A percentile compares a stretch with the other conserved stretches of the same genome.
Conservation (phyloP, 2,797 vertebrate genomes). For the Sebastes aleutianus region DNA sequence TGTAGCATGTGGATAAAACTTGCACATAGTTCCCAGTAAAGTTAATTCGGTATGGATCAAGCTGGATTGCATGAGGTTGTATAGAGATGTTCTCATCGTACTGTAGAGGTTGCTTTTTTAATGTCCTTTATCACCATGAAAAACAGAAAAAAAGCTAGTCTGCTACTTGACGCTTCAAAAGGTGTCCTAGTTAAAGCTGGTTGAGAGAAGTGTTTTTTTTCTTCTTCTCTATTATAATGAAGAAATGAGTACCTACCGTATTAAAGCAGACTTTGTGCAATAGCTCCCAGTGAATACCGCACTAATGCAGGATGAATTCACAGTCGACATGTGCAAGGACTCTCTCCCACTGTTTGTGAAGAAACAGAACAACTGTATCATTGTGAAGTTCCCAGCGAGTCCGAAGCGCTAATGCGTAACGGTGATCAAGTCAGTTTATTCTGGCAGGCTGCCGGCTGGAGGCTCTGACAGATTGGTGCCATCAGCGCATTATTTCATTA, state of each 20-base stretch:
- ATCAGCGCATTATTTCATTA: conserved; percentile 69
- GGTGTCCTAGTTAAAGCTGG: background rate
- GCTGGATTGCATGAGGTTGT: background rate
- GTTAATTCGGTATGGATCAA: background rate
- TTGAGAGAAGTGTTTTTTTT: background rate
- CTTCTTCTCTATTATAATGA: background rate
- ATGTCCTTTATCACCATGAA: background rate
- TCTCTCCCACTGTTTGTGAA: conserved; percentile 26
- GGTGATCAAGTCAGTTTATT: conserved; percentile 44
- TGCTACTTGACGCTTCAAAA: background rate
- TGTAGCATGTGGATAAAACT: background rate
- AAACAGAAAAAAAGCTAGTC: background rate
- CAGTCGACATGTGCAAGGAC: conserved; percentile 11
- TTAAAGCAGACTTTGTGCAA: conserved; percentile 10
- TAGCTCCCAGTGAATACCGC: background rate
- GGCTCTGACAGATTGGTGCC: conserved; percentile 59
- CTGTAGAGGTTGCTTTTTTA: background rate
- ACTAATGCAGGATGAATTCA: background rate
- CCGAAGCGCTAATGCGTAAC: conserved; percentile 33
- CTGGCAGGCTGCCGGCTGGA: conserved; percentile 47
- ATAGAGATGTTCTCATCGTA: background rate
- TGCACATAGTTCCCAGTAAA: background rate
- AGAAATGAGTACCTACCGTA: background rate
- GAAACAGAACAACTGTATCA: conserved; percentile 42
- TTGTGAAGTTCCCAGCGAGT: conserved; percentile 32